Evolutionary conservation across 2,113 vertebrate species (phyloP).

Genomic region (Carlito syrichta): DNA sequence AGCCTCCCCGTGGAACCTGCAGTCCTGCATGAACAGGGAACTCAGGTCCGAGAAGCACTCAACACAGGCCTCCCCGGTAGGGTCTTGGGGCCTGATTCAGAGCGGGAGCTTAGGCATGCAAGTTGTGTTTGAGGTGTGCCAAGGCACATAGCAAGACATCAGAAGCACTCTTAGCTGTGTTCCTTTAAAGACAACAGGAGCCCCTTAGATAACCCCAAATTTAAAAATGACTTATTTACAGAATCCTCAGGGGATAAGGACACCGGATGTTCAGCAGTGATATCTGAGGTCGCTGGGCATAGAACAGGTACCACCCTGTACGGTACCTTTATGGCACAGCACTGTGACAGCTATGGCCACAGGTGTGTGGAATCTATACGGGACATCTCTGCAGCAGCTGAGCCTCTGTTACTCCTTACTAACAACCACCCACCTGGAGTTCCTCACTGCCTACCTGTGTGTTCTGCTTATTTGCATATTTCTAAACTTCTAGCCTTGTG

Average conservation of each 20-base stretch:
- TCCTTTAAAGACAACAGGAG: no score
- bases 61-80: rapidly evolving
- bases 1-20: not conserved
- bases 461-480: rapidly evolving
- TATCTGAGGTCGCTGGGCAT: no score
- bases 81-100: no score
- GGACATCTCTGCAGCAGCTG: rapidly evolving
- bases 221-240: not conserved
- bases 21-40: no score
- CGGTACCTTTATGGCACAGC: rapidly evolving
- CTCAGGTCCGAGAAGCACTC: not conserved
- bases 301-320: not conserved
- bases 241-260: not conserved
- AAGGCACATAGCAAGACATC: rapidly evolving
- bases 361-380: rapidly evolving
- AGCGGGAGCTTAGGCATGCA: rapidly evolving
- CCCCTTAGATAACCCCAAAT: no score
- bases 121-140: no score
- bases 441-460: rapidly evolving
- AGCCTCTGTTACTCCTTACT: rapidly evolving
- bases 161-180: no score
- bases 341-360: rapidly evolving
- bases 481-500: no score
- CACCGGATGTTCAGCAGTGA: not conserved
- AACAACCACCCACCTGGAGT: rapidly evolving